phyloP scores from a whole-genome alignment of 2,888 invertebrate genomes.

The Volucella inanis region DNA sequence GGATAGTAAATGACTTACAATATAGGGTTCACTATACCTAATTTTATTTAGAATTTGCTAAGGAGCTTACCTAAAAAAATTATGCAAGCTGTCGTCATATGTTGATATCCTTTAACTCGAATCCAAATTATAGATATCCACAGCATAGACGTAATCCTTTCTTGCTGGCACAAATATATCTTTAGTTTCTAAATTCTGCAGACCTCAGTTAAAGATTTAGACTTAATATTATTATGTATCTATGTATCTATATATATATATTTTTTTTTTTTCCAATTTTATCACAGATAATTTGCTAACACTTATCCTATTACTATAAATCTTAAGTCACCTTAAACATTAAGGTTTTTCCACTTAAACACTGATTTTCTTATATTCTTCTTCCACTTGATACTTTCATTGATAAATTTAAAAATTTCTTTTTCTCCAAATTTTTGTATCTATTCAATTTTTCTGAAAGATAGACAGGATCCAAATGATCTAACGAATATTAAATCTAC shows the following conservation, averaged over 20 bases:
- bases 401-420: neutral
- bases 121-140: conserved; percentile 24
- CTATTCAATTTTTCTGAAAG: conserved; percentile 5
- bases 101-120: conserved; percentile 27
- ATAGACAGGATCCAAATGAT: neutral
- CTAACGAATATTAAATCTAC: neutral
- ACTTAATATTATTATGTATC: neutral
- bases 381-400: conserved; percentile 13
- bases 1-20: no score
- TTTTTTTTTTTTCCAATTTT: conserved; percentile 31
- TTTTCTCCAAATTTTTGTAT: neutral
- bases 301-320: conserved; percentile 18
- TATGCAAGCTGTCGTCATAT: conserved; percentile 29
- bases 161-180: conserved; percentile 11
- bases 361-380: neutral
- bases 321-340: conserved; percentile 12
- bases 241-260: neutral
- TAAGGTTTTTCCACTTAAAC: neutral
- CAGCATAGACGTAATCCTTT: conserved; percentile 44
- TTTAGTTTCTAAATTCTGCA: conserved; percentile 9
- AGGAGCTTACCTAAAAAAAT: conserved; percentile 43
- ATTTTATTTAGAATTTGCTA: no score
- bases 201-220: neutral
- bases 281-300: conserved; percentile 50
- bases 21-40: no score